These are phyloP conservation scores for Ericerus pela DNA, from an alignment of 1,140 invertebrate species.

Conservation along the genomic window DNA sequence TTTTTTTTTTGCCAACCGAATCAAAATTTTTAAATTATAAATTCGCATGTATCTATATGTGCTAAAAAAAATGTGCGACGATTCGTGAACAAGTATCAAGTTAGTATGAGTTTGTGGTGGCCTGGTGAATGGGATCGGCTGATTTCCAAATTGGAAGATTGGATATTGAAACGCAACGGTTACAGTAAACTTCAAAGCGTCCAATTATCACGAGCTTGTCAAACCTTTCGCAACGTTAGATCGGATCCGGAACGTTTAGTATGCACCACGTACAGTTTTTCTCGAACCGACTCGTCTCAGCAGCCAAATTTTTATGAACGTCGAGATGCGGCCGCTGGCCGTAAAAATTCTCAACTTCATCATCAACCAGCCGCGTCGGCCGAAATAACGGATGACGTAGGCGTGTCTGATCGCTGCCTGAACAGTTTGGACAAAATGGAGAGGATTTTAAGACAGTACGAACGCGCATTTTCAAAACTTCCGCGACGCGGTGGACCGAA, in stretches of 20 bases:
- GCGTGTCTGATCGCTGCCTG: neutral
- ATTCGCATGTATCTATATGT: neutral
- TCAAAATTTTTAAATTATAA: neutral
- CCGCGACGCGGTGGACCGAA: neutral
- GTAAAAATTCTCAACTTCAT: neutral
- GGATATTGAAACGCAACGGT: neutral
- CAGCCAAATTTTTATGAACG: too few relatives aligned
- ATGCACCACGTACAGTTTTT: neutral
- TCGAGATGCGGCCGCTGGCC: too few relatives aligned
- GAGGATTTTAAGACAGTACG: neutral
- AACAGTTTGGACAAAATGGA: slow-evolving; percentile 1
- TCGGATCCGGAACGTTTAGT: neutral
- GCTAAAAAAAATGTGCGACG: too few relatives aligned
- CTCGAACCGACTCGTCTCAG: neutral
- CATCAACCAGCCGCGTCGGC: neutral
- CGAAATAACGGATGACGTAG: neutral
- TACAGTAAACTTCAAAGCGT: neutral
- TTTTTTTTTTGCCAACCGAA: neutral
- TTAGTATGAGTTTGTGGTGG: slow-evolving; percentile 8
- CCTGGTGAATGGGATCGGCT: slow-evolving; percentile 2
- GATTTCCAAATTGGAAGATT: slow-evolving; percentile 1
- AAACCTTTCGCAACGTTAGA: neutral
- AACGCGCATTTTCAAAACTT: neutral
- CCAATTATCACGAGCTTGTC: neutral
- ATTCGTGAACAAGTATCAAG: neutral